Base-by-base conservation (phyloP, 1,140 invertebrate genomes). In the Calycopis cecrops region DNA sequence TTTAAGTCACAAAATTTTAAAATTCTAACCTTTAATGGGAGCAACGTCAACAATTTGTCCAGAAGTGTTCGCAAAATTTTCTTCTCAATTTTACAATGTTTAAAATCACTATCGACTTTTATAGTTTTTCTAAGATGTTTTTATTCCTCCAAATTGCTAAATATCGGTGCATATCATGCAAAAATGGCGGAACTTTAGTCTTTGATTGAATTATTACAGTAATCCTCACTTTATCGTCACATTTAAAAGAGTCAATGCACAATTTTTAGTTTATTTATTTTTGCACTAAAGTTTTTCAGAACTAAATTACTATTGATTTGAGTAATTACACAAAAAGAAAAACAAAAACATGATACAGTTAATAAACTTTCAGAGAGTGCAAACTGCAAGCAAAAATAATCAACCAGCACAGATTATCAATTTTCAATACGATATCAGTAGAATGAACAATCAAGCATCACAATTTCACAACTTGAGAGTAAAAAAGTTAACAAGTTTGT, bases 161-260 rank as follows among this genome's bases (percentile, higher is more conserved):
- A 54, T 62, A 56, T 59, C 60, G 58, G 48, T 69, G 65, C 67
- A 69, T 69, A 71, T 69, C 71, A 68, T 79, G 70, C 71, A 75
- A 82, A 79, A 79, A 82, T 82, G 79, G 79, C 79, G 76, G 76
- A 67, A 64, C 64, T 69, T 62, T 55, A 52, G 62, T 61, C 57
- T 66, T 49, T 62, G 51, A 48, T 59, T 49, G 49, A 55, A 52
- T 54, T 59, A n/a, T 28, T 35, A 35, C 35, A 49, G 35, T 49
- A 18, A 42, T 48, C 49, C 16, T 40, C 47, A 52, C 35, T 14
- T 9, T 35, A 35, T 51, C 17, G 11, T 48, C 18, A 35, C 34
- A 38, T 38, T 40, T 12, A 33, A 11, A 28, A 55, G 2, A 3
- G 10, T 52, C 12, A 52, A n/a, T 34, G 9, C n/a, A 33, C 9